A percentile compares a stretch with the other conserved stretches of the same genome.
These are phyloP conservation scores for Anguilla rostrata DNA, from an alignment of 2,113 vertebrate genomes.

Conservation along the genomic window DNA sequence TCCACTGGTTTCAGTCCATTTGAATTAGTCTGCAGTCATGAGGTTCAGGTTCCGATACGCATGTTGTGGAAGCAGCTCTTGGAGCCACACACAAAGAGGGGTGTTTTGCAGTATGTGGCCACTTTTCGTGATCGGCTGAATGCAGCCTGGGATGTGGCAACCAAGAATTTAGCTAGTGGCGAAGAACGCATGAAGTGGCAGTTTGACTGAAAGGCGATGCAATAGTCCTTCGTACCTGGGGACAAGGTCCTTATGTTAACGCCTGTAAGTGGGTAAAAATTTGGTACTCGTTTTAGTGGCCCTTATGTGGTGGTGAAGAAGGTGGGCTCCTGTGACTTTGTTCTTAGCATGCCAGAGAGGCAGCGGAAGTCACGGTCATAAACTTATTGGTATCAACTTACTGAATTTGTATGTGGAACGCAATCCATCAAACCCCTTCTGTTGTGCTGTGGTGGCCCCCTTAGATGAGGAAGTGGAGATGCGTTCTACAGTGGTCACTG, in stretches of 20 bases:
- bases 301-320: background rate
- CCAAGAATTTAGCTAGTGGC: background rate
- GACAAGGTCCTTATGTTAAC: background rate
- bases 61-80: background rate
- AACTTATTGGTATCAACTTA: background rate
- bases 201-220: background rate
- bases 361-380: background rate
- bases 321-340: background rate
- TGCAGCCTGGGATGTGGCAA: background rate
- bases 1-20: slow-evolving; percentile 1
- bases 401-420: background rate
- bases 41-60: slow-evolving; percentile 10
- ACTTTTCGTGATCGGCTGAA: background rate
- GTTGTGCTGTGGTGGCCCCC: background rate
- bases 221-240: background rate
- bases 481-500: background rate
- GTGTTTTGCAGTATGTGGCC: background rate
- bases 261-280: background rate
- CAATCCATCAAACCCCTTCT: background rate
- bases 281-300: background rate
- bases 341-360: background rate
- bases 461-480: background rate
- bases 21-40: slow-evolving; percentile 15
- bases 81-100: background rate
- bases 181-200: background rate